Evolutionary conservation across 2,888 invertebrate genomes (phyloP).

Genomic region (Tinea semifulvella): DNA sequence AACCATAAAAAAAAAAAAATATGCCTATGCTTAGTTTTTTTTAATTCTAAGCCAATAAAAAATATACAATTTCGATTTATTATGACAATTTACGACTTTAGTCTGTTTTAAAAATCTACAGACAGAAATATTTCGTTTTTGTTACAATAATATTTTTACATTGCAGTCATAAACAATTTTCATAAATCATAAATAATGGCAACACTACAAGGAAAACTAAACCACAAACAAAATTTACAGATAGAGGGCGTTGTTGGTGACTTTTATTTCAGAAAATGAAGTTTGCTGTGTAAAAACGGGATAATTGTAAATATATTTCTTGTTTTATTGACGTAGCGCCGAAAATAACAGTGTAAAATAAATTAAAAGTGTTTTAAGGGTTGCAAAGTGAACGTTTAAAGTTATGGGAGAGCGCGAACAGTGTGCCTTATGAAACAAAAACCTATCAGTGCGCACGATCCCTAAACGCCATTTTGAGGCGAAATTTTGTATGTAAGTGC

Average conservation of each 20-base stretch:
- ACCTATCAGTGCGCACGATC: conserved; percentile 67
- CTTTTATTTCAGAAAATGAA: conserved; percentile 23
- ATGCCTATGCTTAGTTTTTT: too few relatives aligned
- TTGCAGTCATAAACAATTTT: not conserved
- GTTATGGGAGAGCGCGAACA: conserved; percentile 45
- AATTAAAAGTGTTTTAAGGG: conserved; percentile 40
- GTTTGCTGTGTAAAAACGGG: conserved; percentile 42
- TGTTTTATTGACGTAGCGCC: conserved; percentile 35
- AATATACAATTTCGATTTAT: too few relatives aligned
- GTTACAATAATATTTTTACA: too few relatives aligned
- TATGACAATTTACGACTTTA: too few relatives aligned
- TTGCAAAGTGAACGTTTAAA: conserved; percentile 39
- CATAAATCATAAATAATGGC: not conserved
- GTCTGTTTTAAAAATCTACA: too few relatives aligned
- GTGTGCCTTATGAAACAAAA: conserved; percentile 61
- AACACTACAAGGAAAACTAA: not conserved
- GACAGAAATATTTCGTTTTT: too few relatives aligned
- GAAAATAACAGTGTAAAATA: conserved; percentile 29
- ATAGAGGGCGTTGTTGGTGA: conserved; percentile 20
- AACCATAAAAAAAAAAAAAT: too few relatives aligned
- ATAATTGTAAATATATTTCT: conserved; percentile 64
- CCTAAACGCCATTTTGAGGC: conserved; percentile 69
- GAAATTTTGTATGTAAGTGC: conserved; percentile 69
- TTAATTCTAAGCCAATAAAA: too few relatives aligned
- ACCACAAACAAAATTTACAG: conserved; percentile 10